Evolutionary conservation across 2,888 invertebrate genomes (phyloP), one percentile per base, ranked within the genome.

Genomic region (Drosophila pullipes): DNA sequence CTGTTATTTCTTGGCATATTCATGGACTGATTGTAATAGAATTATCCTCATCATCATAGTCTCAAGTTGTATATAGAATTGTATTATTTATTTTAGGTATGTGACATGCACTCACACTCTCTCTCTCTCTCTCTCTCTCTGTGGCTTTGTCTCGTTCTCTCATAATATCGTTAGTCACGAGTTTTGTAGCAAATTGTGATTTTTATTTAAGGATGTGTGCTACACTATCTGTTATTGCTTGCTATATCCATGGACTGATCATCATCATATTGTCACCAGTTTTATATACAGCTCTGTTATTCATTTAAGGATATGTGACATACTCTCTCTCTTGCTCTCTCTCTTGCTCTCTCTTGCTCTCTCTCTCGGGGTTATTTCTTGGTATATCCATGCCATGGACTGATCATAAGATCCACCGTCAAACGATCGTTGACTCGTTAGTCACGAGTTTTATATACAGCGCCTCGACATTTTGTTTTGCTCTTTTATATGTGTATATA

Each of bases 371-470:
- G 7, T 22, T 47, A 6, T 44, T 47, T 47, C 13, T 47, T 47
- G 22, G 22, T 7, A 9, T 47, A 25, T 47, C 22, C 22, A 7
- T 25, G 22, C 22, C 47, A 10, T 35, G 37, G 25, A 11, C 47
- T 28, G 41, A 30, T 39, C 44, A 22, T 18, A 66, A 41, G 77
- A 55, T 60, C 64, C 64, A 66, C 33, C 13, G 54, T 39, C 58
- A 50, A 75, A 76, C 76, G 57, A 74, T 89, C 79, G 58, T 73
- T 79, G 58, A 72, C 60, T 88, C 72, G 77, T 85, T 82, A 90
- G 90, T 90, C 90, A 84, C 85, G 70, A 84, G 85, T 65, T 78
- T 70, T 72, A 61, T 83, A 63, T 80, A 60, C 65, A 63, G 30
- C 49, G 31, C 30, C 62, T 71, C 63, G 60, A 63, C 74, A 74